These are phyloP conservation scores for Notolepis coatsorum DNA, from an alignment of 2,797 vertebrate species.

Conservation along the genomic window DNA sequence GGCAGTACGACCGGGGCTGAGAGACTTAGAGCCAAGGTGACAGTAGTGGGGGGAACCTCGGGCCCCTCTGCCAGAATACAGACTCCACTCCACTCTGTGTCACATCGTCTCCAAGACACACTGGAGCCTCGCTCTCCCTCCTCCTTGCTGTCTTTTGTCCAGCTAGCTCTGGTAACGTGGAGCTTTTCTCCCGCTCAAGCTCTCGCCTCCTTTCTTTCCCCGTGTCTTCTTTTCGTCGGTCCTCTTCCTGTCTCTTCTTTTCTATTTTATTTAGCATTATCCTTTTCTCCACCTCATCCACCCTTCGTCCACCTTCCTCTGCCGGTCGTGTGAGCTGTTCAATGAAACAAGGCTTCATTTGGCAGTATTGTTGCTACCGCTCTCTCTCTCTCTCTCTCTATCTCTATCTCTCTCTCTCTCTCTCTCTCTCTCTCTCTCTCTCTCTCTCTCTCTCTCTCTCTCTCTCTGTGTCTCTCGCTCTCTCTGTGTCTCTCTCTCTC, in stretches of 20 bases:
- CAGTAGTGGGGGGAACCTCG: slow-evolving; percentile 75
- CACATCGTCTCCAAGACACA: slow-evolving; percentile 51
- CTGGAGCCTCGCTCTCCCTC: slow-evolving; percentile 38
- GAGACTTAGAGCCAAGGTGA: slow-evolving; percentile 79
- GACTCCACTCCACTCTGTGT: slow-evolving; percentile 60
- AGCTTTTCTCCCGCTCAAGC: slow-evolving; percentile 44
- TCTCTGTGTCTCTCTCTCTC: too few relatives aligned
- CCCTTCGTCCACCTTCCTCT: too few relatives aligned
- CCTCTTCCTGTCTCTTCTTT: slow-evolving; percentile 35
- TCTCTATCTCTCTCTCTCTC: too few relatives aligned
- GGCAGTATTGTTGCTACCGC: slow-evolving; percentile 19
- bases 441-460: slow-evolving; percentile 8
- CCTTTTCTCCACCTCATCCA: slow-evolving; percentile 12
- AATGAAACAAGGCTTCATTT: slow-evolving; percentile 37
- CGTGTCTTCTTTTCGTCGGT: slow-evolving; percentile 20
- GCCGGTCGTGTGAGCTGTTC: slow-evolving; percentile 26
- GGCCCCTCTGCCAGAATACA: slow-evolving; percentile 73
- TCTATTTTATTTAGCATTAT: slow-evolving; percentile 20
- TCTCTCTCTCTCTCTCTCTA: background rate
- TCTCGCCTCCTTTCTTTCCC: slow-evolving; percentile 33
- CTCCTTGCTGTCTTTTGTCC: slow-evolving; percentile 15
- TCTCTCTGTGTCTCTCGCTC: too few relatives aligned
- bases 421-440: slow-evolving; percentile 7
- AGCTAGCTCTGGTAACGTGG: slow-evolving; percentile 22
- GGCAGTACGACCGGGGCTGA: slow-evolving; percentile 70